Evolutionary conservation across 2,888 invertebrate genomes (phyloP).

Genomic region (Thereva unica): DNA sequence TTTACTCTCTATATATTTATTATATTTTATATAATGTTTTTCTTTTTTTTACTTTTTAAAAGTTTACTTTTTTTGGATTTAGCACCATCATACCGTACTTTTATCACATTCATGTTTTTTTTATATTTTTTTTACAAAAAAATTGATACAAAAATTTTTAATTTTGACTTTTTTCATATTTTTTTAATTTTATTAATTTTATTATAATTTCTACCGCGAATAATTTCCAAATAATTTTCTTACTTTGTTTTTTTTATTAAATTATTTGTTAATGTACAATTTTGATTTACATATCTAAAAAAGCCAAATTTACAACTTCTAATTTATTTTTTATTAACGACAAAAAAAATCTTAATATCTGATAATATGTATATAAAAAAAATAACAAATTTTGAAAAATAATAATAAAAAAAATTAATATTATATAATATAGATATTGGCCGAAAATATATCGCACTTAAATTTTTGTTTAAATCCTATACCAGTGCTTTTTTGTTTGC

Average conservation of each 20-base stretch:
- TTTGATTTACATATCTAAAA: too few species aligned
- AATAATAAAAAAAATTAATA: too few species aligned
- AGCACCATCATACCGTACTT: conserved; percentile 46
- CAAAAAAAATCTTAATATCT: too few species aligned
- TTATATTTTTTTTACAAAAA: conserved; percentile 45
- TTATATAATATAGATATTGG: too few species aligned
- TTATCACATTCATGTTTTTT: conserved; percentile 48
- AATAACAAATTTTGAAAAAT: too few species aligned
- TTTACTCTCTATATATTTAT: conserved; percentile 34
- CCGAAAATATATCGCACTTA: too few species aligned
- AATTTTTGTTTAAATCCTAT: too few species aligned
- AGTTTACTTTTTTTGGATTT: conserved; percentile 33
- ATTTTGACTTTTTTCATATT: conserved; percentile 24
- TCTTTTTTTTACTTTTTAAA: conserved; percentile 36
- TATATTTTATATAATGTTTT: conserved; percentile 33
- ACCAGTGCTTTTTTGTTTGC: too few species aligned
- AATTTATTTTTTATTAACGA: too few species aligned
- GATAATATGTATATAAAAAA: too few species aligned
- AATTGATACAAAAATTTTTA: conserved; percentile 42
- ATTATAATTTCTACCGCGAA: background rate
- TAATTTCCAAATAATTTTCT: background rate
- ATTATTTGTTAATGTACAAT: background rate
- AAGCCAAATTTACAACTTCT: too few species aligned
- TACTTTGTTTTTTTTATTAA: background rate
- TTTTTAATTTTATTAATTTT: conserved; percentile 25